Evolutionary conservation across 2,113 vertebrate genomes (phyloP).

Genomic region (Phylloscopus trochilus): DNA sequence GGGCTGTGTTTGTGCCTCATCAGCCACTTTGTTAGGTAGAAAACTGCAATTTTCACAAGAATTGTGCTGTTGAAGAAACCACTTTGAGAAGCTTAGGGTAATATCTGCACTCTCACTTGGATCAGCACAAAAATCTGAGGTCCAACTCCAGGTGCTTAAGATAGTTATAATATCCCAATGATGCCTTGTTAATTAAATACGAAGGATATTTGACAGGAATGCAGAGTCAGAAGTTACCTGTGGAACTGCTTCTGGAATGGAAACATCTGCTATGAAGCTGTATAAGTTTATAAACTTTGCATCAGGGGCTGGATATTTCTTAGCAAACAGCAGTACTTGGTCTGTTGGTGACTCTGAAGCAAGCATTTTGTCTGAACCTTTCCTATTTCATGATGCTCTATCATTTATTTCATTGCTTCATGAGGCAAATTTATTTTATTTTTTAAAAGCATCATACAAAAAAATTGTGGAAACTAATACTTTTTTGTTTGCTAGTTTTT

Average conservation of each 20-base stretch:
- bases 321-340: background rate
- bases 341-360: background rate
- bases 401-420: background rate
- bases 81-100: background rate
- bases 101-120: background rate
- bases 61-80: background rate
- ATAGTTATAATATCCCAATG: background rate
- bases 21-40: background rate
- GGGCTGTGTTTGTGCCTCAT: background rate
- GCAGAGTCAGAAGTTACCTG: background rate
- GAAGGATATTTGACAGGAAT: background rate
- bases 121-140: background rate
- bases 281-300: background rate
- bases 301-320: background rate
- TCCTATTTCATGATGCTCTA: background rate
- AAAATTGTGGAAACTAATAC: background rate
- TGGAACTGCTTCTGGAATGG: background rate
- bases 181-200: background rate
- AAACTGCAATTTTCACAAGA: background rate
- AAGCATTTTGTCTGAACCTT: background rate
- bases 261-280: background rate
- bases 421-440: fast-evolving
- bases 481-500: background rate
- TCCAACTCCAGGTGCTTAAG: background rate
- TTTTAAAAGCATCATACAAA: background rate